These are phyloP conservation scores for Daktulosphaira vitifoliae DNA, from an alignment of 1,140 invertebrate genomes.

Conservation along the genomic window DNA sequence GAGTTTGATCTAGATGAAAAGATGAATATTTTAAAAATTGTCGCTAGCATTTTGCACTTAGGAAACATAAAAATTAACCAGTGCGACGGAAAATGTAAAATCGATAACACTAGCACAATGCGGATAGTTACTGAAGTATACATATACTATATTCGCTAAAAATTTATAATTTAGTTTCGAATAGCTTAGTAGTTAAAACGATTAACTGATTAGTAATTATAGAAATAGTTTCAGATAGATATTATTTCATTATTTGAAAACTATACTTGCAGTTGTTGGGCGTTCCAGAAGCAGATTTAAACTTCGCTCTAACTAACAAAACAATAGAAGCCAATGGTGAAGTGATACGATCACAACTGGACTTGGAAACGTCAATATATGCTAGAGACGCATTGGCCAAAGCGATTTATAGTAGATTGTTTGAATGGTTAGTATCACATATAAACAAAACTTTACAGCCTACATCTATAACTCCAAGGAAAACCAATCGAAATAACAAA, in stretches of 20 bases:
- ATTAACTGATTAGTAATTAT: no score
- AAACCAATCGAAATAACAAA: conserved; percentile 50
- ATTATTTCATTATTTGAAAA: no score
- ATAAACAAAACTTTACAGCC: conserved; percentile 65
- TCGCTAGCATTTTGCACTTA: conserved; percentile 73
- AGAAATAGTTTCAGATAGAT: no score
- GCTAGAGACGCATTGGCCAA: conserved; percentile 56
- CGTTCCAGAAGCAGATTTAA: conserved; percentile 54
- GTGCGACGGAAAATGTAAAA: neutral
- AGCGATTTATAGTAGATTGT: conserved; percentile 63
- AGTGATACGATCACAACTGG: conserved; percentile 68
- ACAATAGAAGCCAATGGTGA: conserved; percentile 79
- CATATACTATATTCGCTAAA: no score
- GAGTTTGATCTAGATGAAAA: conserved; percentile 62
- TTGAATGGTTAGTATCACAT: conserved; percentile 67
- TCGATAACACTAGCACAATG: neutral
- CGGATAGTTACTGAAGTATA: conserved; percentile 32
- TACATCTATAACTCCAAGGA: conserved; percentile 66
- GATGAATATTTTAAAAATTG: conserved; percentile 62
- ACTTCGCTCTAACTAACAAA: conserved; percentile 64
- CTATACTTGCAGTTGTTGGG: conserved; percentile 62
- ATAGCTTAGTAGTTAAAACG: no score
- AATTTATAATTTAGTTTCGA: no score
- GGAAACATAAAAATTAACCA: conserved; percentile 67
- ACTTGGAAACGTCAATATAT: conserved; percentile 47